Evolutionary conservation across 2,797 vertebrate genomes (phyloP).

Genomic region (Poliocrania exsul): DNA sequence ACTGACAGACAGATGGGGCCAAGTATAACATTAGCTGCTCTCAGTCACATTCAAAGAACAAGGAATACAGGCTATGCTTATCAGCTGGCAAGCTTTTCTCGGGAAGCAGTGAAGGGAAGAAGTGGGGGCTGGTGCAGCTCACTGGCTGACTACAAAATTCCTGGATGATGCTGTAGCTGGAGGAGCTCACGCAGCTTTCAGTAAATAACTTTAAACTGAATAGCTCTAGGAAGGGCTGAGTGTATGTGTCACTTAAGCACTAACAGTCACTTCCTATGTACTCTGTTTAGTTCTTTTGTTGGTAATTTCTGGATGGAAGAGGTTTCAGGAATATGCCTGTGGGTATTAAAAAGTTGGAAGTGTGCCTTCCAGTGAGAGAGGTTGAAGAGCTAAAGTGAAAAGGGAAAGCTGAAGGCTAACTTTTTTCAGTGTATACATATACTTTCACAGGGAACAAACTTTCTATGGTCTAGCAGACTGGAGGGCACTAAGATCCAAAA

Average conservation of each 20-base stretch:
- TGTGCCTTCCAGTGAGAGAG: slow-evolving; percentile 22
- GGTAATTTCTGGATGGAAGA: slow-evolving; percentile 31
- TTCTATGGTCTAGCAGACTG: not conserved
- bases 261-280: slow-evolving; percentile 29
- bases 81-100: not conserved
- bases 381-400: not conserved
- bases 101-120: not conserved
- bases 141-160: slow-evolving; percentile 11
- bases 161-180: slow-evolving; percentile 33
- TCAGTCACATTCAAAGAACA: not conserved
- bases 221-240: not conserved
- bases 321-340: slow-evolving; percentile 4
- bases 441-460: not conserved
- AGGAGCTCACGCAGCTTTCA: not conserved
- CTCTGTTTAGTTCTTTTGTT: slow-evolving; percentile 25
- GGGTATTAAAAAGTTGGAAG: not conserved
- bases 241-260: not conserved
- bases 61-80: slow-evolving; percentile 21
- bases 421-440: not conserved
- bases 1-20: not conserved
- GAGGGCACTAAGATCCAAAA: not conserved
- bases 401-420: not conserved
- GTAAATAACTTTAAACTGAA: slow-evolving; percentile 19
- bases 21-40: slow-evolving; percentile 31
- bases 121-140: not conserved